These are phyloP conservation scores for Drosophila algonquin DNA, from an alignment of 2,888 invertebrate species.

Conservation along the genomic window DNA sequence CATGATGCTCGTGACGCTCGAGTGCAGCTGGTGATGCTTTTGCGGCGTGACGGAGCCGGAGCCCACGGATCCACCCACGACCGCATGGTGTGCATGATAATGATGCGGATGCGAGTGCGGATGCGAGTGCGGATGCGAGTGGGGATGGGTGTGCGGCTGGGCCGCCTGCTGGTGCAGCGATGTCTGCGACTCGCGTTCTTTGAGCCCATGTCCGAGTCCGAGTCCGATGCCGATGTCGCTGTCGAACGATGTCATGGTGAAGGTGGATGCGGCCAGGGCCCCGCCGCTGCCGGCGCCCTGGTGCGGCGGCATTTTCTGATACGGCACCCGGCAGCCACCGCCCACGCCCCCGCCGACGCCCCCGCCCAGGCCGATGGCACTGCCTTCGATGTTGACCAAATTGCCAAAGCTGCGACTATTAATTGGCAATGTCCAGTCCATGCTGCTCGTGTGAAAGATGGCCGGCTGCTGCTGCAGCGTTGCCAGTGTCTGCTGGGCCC, in stretches of 20 bases:
- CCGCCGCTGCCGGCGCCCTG: slow-evolving; percentile 41
- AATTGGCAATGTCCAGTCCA: slow-evolving; percentile 69
- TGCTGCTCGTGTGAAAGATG: slow-evolving; percentile 75
- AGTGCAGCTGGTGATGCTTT: slow-evolving; percentile 79
- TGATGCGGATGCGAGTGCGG: slow-evolving; percentile 60
- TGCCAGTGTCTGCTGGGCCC: slow-evolving; percentile 13
- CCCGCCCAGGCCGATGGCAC: slow-evolving; percentile 29
- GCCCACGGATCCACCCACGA: slow-evolving; percentile 30
- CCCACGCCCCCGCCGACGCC: slow-evolving; percentile 44
- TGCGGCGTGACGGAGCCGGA: slow-evolving; percentile 71
- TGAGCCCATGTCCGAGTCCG: slow-evolving; percentile 74
- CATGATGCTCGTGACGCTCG: slow-evolving; percentile 82
- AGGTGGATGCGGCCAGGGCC: slow-evolving; percentile 70
- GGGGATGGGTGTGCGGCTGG: slow-evolving; percentile 35
- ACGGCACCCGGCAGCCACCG: slow-evolving; percentile 71
- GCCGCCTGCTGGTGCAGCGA: slow-evolving; percentile 62
- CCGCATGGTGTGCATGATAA: slow-evolving; percentile 64
- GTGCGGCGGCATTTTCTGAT: slow-evolving; percentile 78
- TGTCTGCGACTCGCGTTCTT: slow-evolving; percentile 80
- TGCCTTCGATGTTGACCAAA: slow-evolving; percentile 78
- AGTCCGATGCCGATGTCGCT: slow-evolving; percentile 53
- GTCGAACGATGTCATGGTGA: slow-evolving; percentile 76
- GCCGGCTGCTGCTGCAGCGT: slow-evolving; percentile 39
- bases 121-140: slow-evolving; percentile 36
- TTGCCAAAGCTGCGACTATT: slow-evolving; percentile 81